Percentiles rank a stretch among this genome's conserved stretches.
Conservation (phyloP, 2,888 invertebrate genomes). For the Allygus modestus region DNA sequence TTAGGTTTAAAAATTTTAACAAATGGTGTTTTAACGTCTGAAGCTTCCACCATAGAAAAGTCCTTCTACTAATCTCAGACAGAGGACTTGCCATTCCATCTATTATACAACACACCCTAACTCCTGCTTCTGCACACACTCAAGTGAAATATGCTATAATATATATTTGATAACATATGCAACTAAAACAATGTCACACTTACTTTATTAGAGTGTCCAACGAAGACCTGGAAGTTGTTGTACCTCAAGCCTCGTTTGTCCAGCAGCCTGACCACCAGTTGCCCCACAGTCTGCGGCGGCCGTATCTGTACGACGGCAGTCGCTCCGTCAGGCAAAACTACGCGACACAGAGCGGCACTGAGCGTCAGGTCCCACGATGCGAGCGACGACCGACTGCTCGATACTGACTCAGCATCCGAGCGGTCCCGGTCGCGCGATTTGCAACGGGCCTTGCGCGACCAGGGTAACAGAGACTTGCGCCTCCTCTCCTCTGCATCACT, state of each 20-base stretch:
- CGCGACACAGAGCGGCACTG: constrained; percentile 83
- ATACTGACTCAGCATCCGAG: constrained; percentile 74
- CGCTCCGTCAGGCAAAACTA: constrained; percentile 93
- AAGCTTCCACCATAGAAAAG: no score
- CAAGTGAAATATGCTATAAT: no score
- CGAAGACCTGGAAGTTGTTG: constrained; percentile 86
- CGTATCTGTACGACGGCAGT: constrained; percentile 94
- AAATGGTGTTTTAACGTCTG: no score
- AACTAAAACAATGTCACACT: no score
- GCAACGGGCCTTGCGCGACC: constrained; percentile 87
- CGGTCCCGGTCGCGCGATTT: constrained; percentile 82
- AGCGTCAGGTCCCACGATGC: constrained; percentile 79
- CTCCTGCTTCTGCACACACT: no score
- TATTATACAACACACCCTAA: no score
- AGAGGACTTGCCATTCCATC: no score
- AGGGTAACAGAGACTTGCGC: constrained; percentile 93
- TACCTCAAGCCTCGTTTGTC: constrained; percentile 90
- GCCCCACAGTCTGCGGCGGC: constrained; percentile 85
- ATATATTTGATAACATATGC: no score
- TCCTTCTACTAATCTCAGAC: no score
- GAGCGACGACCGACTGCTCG: constrained; percentile 80
- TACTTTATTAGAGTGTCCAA: constrained; percentile 67
- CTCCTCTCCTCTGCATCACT: constrained; percentile 93
- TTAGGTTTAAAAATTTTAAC: no score
- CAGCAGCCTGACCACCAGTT: constrained; percentile 88